phyloP scores from a whole-genome alignment of 1,140 invertebrate genomes.

The Drosophila busckii region DNA sequence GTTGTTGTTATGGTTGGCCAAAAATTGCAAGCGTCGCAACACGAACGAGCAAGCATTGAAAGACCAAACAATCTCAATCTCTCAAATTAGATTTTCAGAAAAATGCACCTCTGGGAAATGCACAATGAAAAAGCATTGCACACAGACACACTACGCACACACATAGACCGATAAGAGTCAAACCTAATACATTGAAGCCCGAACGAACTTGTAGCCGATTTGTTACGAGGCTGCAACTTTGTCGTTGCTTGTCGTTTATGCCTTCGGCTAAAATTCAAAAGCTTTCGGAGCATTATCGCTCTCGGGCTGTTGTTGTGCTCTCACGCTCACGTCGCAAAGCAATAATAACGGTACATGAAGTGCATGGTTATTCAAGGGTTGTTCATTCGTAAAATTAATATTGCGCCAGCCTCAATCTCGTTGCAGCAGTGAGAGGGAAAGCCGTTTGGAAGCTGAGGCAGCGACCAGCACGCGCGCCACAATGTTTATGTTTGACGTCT shows the following conservation, averaged over 20 bases:
- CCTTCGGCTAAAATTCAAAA: slow-evolving; percentile 13
- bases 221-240: slow-evolving; percentile 3
- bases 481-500: slow-evolving; percentile 63
- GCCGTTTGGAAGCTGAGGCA: slow-evolving; percentile 17
- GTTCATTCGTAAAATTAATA: slow-evolving; percentile 78
- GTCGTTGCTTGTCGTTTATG: slow-evolving; percentile 2
- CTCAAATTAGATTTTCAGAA: slow-evolving; percentile 79
- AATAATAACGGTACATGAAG: slow-evolving; percentile 68
- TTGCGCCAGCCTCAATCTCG: slow-evolving; percentile 51
- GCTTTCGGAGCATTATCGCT: slow-evolving; percentile 16
- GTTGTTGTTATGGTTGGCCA: slow-evolving; percentile 33
- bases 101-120: slow-evolving; percentile 78
- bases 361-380: slow-evolving; percentile 77
- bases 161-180: slow-evolving; percentile 1
- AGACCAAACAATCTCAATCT: slow-evolving; percentile 78
- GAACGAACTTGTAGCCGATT: neutral
- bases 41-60: slow-evolving; percentile 67
- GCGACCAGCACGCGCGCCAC: slow-evolving; percentile 59
- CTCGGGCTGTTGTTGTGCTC: slow-evolving; percentile 16
- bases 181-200: slow-evolving; percentile 16
- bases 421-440: slow-evolving; percentile 11
- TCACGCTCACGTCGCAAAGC: slow-evolving; percentile 42
- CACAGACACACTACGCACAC: slow-evolving; percentile 12
- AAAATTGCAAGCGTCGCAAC: slow-evolving; percentile 71
- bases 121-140: slow-evolving; percentile 71